phyloP scores from a whole-genome alignment of 2,888 invertebrate genomes.

The Leucoptera coffeella region DNA sequence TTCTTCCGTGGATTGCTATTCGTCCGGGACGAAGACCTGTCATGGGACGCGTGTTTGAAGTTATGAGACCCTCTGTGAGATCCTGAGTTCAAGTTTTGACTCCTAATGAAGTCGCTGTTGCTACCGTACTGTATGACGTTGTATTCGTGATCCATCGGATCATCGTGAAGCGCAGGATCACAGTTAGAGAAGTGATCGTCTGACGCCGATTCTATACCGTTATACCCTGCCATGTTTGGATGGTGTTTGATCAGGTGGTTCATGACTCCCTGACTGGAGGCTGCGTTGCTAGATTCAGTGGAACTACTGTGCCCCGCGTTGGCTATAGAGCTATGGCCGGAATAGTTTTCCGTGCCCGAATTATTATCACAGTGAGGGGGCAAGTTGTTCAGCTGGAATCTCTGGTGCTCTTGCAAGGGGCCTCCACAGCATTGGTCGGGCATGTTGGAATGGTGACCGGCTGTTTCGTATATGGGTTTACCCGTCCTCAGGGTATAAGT shows the following conservation, averaged over 20 bases:
- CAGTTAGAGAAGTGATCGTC: constrained; percentile 50
- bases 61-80: constrained; percentile 46
- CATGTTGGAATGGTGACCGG: constrained; percentile 31
- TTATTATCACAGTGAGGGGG: constrained; percentile 55
- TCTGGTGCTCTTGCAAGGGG: constrained; percentile 34
- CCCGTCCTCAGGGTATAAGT: constrained; percentile 76
- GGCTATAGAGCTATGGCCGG: constrained; percentile 54
- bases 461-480: constrained; percentile 67
- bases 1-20: constrained; percentile 48
- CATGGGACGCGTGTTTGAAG: constrained; percentile 48
- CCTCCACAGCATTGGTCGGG: constrained; percentile 36
- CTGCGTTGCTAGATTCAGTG: constrained; percentile 46
- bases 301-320: constrained; percentile 48
- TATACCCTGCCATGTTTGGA: constrained; percentile 32
- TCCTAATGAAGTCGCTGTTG: constrained; percentile 41
- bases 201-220: constrained; percentile 43
- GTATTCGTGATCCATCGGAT: constrained; percentile 45
- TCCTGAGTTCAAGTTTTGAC: constrained; percentile 48
- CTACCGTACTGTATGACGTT: constrained; percentile 49
- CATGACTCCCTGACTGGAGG: constrained; percentile 43
- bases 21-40: constrained; percentile 41
- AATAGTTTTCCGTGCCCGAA: constrained; percentile 58
- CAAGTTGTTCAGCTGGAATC: constrained; percentile 48
- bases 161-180: constrained; percentile 44
- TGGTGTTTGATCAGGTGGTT: constrained; percentile 48